Percentiles rank a stretch among this genome's conserved stretches.
Evolutionary conservation across 2,888 invertebrate species (phyloP).

Genomic region (Rotaria sp.): DNA sequence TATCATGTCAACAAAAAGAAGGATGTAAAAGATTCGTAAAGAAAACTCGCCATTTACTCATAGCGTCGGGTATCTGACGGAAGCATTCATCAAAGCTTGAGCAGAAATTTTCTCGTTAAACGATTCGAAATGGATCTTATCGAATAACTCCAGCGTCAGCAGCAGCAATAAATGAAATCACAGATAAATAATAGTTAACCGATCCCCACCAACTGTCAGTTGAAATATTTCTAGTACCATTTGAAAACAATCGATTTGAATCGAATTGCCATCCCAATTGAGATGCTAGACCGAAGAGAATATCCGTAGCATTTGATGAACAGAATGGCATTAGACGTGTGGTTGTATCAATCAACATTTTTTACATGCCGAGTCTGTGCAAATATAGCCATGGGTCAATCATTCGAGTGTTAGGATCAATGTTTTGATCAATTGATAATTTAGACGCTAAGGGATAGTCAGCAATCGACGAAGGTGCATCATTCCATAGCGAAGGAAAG

Average conservation of each 20-base stretch:
- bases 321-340: background rate
- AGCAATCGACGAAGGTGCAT: background rate
- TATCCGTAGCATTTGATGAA: background rate
- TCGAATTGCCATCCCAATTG: background rate
- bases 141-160: conserved; percentile 32
- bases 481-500: background rate
- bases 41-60: background rate
- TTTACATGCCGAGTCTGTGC: background rate
- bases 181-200: conserved; percentile 41
- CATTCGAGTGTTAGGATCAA: background rate
- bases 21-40: background rate
- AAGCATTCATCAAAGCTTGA: conserved; percentile 19
- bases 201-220: conserved; percentile 41
- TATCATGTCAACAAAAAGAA: background rate
- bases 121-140: background rate
- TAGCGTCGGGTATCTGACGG: background rate
- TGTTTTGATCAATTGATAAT: background rate
- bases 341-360: background rate
- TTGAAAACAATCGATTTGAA: background rate
- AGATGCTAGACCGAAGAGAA: background rate
- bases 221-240: conserved; percentile 28
- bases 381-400: background rate
- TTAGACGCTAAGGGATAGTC: background rate
- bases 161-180: conserved; percentile 41
- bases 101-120: conserved; percentile 24